These are phyloP conservation scores for Illadopsis cleaveri DNA, from an alignment of 2,113 vertebrate species.

Conservation along the genomic window DNA sequence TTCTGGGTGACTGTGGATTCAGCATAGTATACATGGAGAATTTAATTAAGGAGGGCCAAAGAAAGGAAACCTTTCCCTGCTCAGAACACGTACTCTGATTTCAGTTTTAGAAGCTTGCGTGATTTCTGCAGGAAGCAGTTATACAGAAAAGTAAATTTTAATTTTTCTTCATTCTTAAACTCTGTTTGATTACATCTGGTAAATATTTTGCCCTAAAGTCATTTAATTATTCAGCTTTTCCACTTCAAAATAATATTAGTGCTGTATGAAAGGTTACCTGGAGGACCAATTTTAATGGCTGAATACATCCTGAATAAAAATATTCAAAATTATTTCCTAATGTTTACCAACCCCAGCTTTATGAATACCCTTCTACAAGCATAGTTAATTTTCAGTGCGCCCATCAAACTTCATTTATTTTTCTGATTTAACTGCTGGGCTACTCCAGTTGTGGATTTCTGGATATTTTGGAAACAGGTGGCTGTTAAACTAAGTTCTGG, in stretches of 20 bases:
- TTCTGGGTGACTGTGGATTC: background rate
- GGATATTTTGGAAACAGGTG: slow-evolving; percentile 20
- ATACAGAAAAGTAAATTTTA: background rate
- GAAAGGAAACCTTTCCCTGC: background rate
- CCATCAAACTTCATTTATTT: background rate
- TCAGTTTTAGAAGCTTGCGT: background rate
- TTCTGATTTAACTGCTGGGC: background rate
- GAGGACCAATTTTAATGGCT: slow-evolving; percentile 9
- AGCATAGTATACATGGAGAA: background rate
- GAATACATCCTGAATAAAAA: background rate
- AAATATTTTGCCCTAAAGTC: slow-evolving; percentile 29
- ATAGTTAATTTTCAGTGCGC: background rate
- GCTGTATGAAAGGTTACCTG: background rate
- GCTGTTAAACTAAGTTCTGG: background rate
- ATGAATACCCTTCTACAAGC: background rate
- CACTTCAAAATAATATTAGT: slow-evolving; percentile 12
- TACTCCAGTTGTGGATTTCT: background rate
- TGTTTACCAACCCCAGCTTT: background rate
- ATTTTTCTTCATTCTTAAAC: background rate
- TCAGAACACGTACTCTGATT: background rate
- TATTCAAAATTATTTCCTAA: background rate
- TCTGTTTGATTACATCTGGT: slow-evolving; percentile 17
- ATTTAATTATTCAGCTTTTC: slow-evolving; percentile 26
- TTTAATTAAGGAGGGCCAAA: background rate
- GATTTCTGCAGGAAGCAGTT: background rate